Base-by-base conservation (phyloP, 2,888 invertebrate genomes). In the Euclidia mi region DNA sequence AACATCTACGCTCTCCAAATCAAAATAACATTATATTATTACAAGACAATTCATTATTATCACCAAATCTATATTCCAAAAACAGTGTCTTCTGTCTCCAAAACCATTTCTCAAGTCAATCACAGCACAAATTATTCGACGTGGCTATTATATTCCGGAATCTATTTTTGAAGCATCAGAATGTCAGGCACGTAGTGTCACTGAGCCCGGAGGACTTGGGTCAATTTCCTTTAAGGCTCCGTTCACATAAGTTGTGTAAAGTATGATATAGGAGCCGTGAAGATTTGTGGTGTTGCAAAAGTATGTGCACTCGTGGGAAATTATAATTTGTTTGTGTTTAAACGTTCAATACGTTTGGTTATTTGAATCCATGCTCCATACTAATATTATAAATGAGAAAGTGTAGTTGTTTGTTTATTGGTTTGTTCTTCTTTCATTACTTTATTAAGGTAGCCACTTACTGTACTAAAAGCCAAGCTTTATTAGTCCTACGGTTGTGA, bases 181-280 rank as follows among this genome's bases (percentile, higher is more conserved):
- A 87, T 79, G 79, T 66, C 62, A 53, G 71, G 63, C 89, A 89
- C 89, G 89, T 86, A 71, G 59, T 58, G 67, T 62, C 66, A 64
- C 61, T 46, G 61, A 68, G 66, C 67, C 70, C 71, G 59, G 47
- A 71, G 75, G 71, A 81, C 77, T 69, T 71, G 78, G 88, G 82
- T 88, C 89, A 87, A 89, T 89, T 89, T 88, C 89, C 87, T 85
- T 77, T 79, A 62, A 69, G 58, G 64, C 46, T 50, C 50, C 17
- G 57, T 65, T 46, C 61, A 65, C 60, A 76, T 55, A 40, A 55
- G 25, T 49, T 34, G 15, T 34, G 32, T 49, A 38, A 45, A 29
- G 31, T 17, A 29, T 46, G 28, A 35, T 18, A 20, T 46, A 25
- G 38, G 28, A 14, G 40, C 20, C 14, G 20, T 12, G n/a, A 4